phyloP scores from a whole-genome alignment of 2,113 vertebrate species.

The Vulpes vulpes region DNA sequence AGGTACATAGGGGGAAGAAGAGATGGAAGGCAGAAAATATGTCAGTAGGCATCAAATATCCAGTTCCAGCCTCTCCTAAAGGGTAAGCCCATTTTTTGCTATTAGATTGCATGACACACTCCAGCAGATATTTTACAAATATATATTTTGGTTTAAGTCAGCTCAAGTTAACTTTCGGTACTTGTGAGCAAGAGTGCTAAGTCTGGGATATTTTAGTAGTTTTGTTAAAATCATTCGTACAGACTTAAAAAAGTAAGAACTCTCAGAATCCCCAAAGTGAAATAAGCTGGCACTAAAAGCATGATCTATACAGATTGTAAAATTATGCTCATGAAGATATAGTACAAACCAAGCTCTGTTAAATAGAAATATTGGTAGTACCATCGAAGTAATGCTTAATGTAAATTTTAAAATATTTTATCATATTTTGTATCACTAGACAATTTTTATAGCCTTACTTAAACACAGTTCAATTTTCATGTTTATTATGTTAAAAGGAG shows the following conservation, averaged over 20 bases:
- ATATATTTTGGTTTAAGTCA: not conserved
- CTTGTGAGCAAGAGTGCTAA: not conserved
- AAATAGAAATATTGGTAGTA: conserved; percentile 1
- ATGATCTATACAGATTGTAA: not conserved
- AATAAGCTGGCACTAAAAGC: not conserved
- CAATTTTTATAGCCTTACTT: not conserved
- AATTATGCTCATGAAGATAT: not conserved
- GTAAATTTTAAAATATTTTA: not conserved
- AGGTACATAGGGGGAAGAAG: not conserved
- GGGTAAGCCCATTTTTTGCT: not conserved
- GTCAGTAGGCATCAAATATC: not conserved
- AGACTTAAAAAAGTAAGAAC: not conserved
- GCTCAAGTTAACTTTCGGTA: not conserved
- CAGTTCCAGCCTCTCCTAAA: not conserved
- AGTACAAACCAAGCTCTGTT: not conserved
- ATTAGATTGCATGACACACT: not conserved
- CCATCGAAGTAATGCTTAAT: not conserved
- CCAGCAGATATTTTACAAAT: not conserved
- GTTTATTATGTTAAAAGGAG: conserved; percentile 7
- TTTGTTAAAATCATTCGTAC: not conserved
- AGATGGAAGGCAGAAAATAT: not conserved
- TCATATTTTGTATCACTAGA: not conserved
- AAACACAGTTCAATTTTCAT: conserved; percentile 16
- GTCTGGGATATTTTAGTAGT: not conserved
- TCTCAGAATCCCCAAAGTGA: not conserved